phyloP scores from a whole-genome alignment of 2,888 invertebrate genomes.

The Ganaspis brasiliensis region DNA sequence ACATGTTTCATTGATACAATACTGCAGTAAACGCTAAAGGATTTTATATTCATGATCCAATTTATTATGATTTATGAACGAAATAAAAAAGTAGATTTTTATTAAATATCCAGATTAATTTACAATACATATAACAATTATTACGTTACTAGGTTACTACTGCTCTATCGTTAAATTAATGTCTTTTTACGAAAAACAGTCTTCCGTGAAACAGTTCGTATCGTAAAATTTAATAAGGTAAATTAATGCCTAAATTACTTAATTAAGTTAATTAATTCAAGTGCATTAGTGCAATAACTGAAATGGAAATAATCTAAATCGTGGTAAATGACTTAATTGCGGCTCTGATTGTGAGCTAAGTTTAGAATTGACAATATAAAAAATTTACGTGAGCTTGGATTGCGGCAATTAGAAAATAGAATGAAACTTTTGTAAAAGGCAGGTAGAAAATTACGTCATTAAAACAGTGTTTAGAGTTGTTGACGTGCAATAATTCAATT shows the following conservation, averaged over 20 bases:
- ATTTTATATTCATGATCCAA: too few species aligned
- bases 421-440: background rate
- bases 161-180: too few species aligned
- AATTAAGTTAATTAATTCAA: background rate
- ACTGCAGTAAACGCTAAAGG: too few species aligned
- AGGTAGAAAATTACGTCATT: conserved; percentile 14
- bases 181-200: too few species aligned
- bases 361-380: background rate
- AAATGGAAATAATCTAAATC: background rate
- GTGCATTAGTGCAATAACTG: background rate
- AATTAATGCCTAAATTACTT: background rate
- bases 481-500: conserved; percentile 33
- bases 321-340: background rate
- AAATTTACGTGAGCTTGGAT: background rate
- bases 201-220: too few species aligned
- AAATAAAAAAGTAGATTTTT: too few species aligned
- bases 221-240: too few species aligned
- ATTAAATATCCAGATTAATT: too few species aligned
- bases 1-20: too few species aligned
- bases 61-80: too few species aligned
- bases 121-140: too few species aligned
- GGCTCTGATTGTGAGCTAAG: background rate
- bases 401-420: conserved; percentile 5
- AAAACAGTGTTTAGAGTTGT: conserved; percentile 23
- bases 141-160: too few species aligned